Evolutionary conservation across 1,140 invertebrate genomes (phyloP), one percentile per base, ranked within the genome.

Genomic region (Vanessa atalanta): DNA sequence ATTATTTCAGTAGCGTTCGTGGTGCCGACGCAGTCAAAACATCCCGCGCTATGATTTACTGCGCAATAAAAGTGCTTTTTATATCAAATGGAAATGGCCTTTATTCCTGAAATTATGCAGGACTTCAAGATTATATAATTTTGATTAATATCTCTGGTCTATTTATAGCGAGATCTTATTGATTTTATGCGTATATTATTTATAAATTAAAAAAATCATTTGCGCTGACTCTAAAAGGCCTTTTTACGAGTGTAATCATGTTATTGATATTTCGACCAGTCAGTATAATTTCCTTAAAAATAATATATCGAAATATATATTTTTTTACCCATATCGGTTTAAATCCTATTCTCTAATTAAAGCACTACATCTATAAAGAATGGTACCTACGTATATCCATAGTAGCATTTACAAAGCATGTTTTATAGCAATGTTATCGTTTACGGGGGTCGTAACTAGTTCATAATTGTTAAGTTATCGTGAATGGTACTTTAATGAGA

Each of bases 61-160:
- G 78, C 81, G 85, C 81, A 83, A 88, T 91, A 92, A 91, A 92
- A 83, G 78, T 83, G 82, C 73, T 83, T 85, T 92, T 91, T 91
- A 92, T 89, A 90, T 90, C 84, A 84, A 88, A 82, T 90, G 85
- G 85, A 90, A 88, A 89, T 90, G 88, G 85, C 83, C 87, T 89
- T 87, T 87, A 88, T 87, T 79, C 77, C 73, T 87, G 85, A 90
- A 73, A 88, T 85, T 87, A 84, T 82, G 75, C 89, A 89, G 88
- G 82, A 79, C 82, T 79, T 79, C 76, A 70, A 65, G 80, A 88
- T 85, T 83, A 73, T 83, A 85, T 82, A 85, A 81, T 65, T 65
- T 65, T 65, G 63, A 65, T 65, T 65, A 14, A 61, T 37, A 3
- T 50, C 11, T 65, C 12, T 43, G 47, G 4, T 50, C 7, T 26